These are phyloP conservation scores for Hippoglossus stenolepis DNA, from an alignment of 2,113 vertebrate genomes.

Conservation along the genomic window DNA sequence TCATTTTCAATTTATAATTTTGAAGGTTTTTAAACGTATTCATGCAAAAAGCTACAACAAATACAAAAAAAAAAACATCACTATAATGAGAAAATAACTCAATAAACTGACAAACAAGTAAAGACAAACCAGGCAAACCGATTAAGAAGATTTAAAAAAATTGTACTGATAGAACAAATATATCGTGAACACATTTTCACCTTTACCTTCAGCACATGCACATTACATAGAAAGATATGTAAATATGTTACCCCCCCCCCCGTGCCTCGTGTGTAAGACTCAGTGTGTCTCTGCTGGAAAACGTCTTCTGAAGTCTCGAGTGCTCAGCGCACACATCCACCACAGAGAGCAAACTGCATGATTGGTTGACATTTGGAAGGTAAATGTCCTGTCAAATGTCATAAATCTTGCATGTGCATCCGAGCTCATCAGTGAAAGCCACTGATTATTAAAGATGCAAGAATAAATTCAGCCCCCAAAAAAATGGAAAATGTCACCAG, in stretches of 20 bases:
- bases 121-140: no score
- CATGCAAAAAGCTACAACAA: no score
- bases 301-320: background rate
- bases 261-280: background rate
- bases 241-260: background rate
- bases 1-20: no score
- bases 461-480: background rate
- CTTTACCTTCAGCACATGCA: no score
- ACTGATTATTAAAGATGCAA: conserved; percentile 27
- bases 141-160: no score
- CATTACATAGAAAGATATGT: no score
- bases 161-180: no score
- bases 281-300: background rate
- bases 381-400: conserved; percentile 31
- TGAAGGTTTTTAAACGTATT: no score
- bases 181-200: no score
- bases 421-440: conserved; percentile 10
- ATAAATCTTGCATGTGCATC: conserved; percentile 19
- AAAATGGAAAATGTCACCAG: conserved; percentile 9
- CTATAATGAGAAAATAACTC: no score
- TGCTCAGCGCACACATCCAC: background rate
- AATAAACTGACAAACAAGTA: no score
- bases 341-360: conserved; percentile 2
- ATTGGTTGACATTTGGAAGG: conserved; percentile 37
- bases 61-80: no score